phyloP scores from a whole-genome alignment of 1,140 invertebrate species.

The Diorhabda elongata region DNA sequence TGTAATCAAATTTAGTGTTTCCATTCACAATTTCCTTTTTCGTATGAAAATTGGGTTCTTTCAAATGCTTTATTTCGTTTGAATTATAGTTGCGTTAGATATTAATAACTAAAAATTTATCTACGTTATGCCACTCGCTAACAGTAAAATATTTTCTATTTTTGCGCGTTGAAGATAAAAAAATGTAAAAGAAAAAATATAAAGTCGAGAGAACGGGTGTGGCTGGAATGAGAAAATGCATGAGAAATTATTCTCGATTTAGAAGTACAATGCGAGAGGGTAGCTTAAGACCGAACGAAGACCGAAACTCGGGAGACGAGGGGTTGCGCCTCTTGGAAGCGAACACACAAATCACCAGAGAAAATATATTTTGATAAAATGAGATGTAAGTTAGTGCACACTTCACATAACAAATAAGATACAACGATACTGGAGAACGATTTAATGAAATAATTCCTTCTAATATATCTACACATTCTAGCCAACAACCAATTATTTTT shows the following conservation, averaged over 20 bases:
- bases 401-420: conserved; percentile 34
- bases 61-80: no score
- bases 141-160: conserved; percentile 7
- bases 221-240: conserved; percentile 36
- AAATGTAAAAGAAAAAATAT: conserved; percentile 35
- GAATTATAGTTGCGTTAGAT: no score
- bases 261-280: conserved; percentile 22
- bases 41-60: no score
- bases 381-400: conserved; percentile 36
- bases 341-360: conserved; percentile 44
- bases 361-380: conserved; percentile 46
- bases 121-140: no score
- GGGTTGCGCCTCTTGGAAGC: conserved; percentile 27
- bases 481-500: no score
- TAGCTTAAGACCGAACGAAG: conserved; percentile 23
- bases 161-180: conserved; percentile 1
- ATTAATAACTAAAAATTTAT: no score
- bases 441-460: no score
- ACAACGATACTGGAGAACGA: background rate
- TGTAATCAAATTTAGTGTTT: no score
- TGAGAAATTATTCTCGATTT: conserved; percentile 44
- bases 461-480: no score
- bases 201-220: conserved; percentile 23
- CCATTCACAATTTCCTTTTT: no score
- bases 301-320: conserved; percentile 32